A percentile compares a stretch with the other conserved stretches of the same genome.
phyloP scores from a whole-genome alignment of 2,113 vertebrate genomes.

The Cranoglanis bouderius region DNA sequence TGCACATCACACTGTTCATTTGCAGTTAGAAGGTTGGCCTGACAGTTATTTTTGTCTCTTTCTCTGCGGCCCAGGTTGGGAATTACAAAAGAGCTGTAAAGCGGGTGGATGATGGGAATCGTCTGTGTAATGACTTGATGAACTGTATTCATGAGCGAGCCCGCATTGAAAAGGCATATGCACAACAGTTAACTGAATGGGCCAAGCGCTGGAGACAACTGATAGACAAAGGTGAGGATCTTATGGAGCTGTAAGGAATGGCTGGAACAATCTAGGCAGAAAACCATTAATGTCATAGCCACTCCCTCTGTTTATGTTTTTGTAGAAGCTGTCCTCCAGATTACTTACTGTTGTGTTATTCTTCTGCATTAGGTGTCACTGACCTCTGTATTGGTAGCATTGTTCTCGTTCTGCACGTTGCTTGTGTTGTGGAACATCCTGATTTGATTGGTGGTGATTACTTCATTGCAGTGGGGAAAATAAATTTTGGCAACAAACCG shows the following conservation, averaged over 20 bases:
- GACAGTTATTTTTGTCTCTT: not conserved
- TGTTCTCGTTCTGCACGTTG: not conserved
- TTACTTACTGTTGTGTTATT: not conserved
- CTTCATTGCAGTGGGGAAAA: not conserved
- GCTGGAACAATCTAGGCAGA: not conserved
- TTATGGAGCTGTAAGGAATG: not conserved
- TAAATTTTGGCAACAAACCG: not conserved
- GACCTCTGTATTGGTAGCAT: slow-evolving; percentile 11
- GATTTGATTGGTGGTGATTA: not conserved
- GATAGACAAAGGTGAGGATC: slow-evolving; percentile 87
- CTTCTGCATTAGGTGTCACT: not conserved
- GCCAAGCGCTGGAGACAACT: slow-evolving; percentile 93
- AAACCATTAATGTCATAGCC: not conserved
- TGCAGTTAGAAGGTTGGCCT: not conserved
- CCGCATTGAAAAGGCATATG: slow-evolving; percentile 91
- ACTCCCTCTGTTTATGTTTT: not conserved
- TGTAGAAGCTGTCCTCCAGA: not conserved
- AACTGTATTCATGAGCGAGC: slow-evolving; percentile 93
- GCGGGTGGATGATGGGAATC: slow-evolving; percentile 91
- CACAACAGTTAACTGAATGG: slow-evolving; percentile 95
- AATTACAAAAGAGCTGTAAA: slow-evolving; percentile 95
- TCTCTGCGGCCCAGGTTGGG: slow-evolving; percentile 77
- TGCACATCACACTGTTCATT: not conserved
- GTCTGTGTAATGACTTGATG: slow-evolving; percentile 93
- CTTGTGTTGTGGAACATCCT: not conserved